phyloP scores from a whole-genome alignment of 1,140 invertebrate genomes.

The Papilio machaon region DNA sequence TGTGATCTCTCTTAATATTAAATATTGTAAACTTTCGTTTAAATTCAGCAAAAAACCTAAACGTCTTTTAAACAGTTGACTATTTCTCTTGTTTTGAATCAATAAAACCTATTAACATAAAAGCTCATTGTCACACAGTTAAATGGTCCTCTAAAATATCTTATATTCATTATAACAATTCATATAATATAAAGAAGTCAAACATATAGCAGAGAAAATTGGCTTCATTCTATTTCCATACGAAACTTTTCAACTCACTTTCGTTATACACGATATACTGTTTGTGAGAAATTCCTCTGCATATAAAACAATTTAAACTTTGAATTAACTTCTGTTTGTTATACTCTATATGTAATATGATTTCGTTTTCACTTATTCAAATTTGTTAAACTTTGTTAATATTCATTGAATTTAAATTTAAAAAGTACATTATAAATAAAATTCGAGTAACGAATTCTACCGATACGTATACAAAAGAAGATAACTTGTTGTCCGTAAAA shows the following conservation, averaged over 20 bases:
- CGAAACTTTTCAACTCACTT: background rate
- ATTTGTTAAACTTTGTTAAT: background rate
- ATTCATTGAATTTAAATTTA: no score
- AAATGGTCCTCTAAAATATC: no score
- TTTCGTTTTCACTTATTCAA: background rate
- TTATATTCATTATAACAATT: background rate
- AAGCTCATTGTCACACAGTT: background rate
- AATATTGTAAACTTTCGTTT: background rate
- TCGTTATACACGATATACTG: background rate
- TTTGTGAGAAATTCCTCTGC: background rate
- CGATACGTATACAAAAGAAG: no score
- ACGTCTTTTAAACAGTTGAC: background rate
- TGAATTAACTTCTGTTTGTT: background rate
- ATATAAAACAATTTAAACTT: background rate
- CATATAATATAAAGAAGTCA: background rate
- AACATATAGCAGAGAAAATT: conserved; percentile 37
- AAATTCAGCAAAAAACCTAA: background rate
- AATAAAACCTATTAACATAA: background rate
- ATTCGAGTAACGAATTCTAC: no score
- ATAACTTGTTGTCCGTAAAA: background rate
- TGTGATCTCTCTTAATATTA: background rate
- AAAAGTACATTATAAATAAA: background rate
- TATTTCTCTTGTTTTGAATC: background rate
- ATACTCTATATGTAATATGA: background rate
- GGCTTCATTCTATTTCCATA: background rate